Base-by-base conservation (phyloP, 30 jellyfish, hydroid and myxozoan genomes). In the Pseudorhiza aurosa region DNA sequence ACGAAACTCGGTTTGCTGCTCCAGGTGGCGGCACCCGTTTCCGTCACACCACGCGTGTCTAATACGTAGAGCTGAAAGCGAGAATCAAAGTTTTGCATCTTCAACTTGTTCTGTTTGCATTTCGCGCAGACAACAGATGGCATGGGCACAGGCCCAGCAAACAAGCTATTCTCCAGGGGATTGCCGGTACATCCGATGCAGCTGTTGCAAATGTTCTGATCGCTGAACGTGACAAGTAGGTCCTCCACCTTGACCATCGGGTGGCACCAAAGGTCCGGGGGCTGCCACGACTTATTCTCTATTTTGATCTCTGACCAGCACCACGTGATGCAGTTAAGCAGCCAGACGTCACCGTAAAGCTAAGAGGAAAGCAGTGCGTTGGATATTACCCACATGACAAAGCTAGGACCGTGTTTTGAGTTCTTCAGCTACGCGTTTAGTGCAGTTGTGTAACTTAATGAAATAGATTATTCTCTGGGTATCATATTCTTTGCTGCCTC, bases 211-310 rank as follows among this genome's bases (percentile, higher is more conserved):
- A 72, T 59, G 11, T 62, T 85, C 75, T 93, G 97, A 58, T 93
- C 99, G 70, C 99, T 93, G 58, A 68, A 87, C 47, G 89, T 85
- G 9, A 93, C 78, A 33, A 93, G 63, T 10, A 78, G 57, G 11
- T 64, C 62, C 28, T 77, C 85, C 11, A 70, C 42, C 40, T 71
- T 74, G 15, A 65, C 91, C 36, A 90, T 72, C 9, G 97, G 97
- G 72, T 93, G 99, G 45, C 99, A 86, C 99, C 99, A 93, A 22
- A 93, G 58, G 25, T 85, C 84, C 0, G 97, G 97, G 1, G 99
- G 95, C 22, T 85, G 83, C 73, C 82, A 65, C 0, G 67, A 8
- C 55, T 53, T 71, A 46, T 82, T 87, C 27, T 74, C 67, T 11
- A 87, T 83, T 15, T 53, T 31, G 4, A 93, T 75, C 31, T 87